Conservation (phyloP, 2,797 vertebrate genomes). For the Oryzias sinensis region DNA sequence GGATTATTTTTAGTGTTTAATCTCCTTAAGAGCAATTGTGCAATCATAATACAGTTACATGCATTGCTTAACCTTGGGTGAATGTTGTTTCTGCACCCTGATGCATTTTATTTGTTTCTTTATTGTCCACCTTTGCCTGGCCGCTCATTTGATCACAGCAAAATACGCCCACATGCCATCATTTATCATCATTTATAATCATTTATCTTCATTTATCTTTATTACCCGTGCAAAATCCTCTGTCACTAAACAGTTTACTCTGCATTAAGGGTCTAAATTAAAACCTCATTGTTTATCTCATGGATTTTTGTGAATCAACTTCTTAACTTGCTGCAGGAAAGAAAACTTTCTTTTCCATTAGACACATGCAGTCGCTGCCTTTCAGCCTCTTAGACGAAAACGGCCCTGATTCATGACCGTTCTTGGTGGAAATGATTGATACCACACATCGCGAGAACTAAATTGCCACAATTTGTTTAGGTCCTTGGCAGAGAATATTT, state of each 20-base stretch:
- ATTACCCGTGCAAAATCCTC: background rate
- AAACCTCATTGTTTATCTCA: conserved; percentile 10
- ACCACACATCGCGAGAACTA: conserved; percentile 60
- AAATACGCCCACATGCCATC: conserved; percentile 12
- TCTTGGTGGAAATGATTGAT: conserved; percentile 73
- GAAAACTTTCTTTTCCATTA: conserved; percentile 20
- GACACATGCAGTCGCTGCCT: conserved; percentile 49
- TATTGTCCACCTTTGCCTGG: conserved; percentile 13
- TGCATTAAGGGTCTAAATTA: conserved; percentile 16
- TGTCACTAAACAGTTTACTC: conserved; percentile 11
- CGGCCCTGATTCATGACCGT: conserved; percentile 68
- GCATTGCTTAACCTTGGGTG: too few species aligned
- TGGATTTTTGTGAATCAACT: conserved; percentile 20
- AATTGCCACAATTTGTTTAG: conserved; percentile 84
- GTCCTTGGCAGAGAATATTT: conserved; percentile 77
- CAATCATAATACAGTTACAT: too few species aligned
- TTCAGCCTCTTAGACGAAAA: conserved; percentile 44
- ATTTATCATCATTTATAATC: conserved; percentile 11
- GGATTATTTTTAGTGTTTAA: too few species aligned
- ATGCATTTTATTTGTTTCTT: background rate
- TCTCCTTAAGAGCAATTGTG: too few species aligned
- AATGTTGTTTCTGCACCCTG: too few species aligned
- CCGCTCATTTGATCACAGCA: conserved; percentile 24
- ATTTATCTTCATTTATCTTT: conserved; percentile 3
- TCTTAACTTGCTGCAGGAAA: conserved; percentile 8